phyloP scores from a whole-genome alignment of 2,888 invertebrate genomes.

The Sarcophaga rosellei region DNA sequence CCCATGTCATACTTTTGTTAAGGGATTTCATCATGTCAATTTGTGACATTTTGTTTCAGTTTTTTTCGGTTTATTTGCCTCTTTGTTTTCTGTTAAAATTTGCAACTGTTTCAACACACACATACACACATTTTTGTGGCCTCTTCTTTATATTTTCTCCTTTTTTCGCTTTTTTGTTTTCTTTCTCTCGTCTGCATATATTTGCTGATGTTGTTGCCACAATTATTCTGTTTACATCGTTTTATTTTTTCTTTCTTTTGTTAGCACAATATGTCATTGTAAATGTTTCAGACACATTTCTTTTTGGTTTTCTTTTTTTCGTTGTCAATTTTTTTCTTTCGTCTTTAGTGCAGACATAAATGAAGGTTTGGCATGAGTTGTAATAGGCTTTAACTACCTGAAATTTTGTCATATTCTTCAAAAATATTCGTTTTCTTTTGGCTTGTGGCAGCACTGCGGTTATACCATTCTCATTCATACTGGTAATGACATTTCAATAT shows the following conservation, averaged over 20 bases:
- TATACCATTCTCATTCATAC: background rate
- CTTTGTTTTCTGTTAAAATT: background rate
- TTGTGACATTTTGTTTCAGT: slow-evolving; percentile 58
- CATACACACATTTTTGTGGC: slow-evolving; percentile 23
- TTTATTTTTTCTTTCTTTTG: background rate
- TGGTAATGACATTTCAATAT: background rate
- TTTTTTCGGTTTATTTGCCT: background rate
- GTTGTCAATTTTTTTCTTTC: background rate
- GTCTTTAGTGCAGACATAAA: background rate
- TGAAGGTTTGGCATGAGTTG: slow-evolving; percentile 3
- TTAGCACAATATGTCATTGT: background rate
- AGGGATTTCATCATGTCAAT: slow-evolving; percentile 67
- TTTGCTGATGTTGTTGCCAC: slow-evolving; percentile 8
- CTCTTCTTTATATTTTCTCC: background rate
- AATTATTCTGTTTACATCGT: slow-evolving; percentile 41
- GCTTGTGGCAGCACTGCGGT: slow-evolving; percentile 23
- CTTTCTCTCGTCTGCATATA: background rate
- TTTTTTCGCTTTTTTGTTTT: background rate
- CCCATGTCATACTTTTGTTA: slow-evolving; percentile 51
- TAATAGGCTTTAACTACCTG: slow-evolving; percentile 39
- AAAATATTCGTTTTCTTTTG: slow-evolving; percentile 15
- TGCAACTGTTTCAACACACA: background rate
- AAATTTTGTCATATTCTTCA: slow-evolving; percentile 46
- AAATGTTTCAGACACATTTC: slow-evolving; percentile 12
- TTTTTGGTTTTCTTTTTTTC: background rate